Percentiles rank a stretch among this genome's conserved stretches.
Evolutionary conservation across 2,113 vertebrate genomes (phyloP).

Genomic region (Phylloscopus whistleri): DNA sequence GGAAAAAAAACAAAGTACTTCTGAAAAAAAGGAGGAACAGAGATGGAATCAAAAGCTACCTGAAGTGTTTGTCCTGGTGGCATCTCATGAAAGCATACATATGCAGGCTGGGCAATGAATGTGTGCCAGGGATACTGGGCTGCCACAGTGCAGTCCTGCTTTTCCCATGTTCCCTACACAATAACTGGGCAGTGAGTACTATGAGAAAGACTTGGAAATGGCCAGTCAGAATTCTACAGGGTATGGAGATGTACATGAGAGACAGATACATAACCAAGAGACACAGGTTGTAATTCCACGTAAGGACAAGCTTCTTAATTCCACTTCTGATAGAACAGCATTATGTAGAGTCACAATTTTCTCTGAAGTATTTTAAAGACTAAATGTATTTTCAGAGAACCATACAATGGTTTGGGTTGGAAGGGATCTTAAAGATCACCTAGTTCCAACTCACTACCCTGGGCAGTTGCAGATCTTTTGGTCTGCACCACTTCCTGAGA

Average conservation of each 20-base stretch:
- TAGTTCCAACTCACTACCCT: neutral
- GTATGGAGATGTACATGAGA: neutral
- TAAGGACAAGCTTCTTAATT: neutral
- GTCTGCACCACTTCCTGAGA: neutral
- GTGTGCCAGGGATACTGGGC: neutral
- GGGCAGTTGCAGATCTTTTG: neutral
- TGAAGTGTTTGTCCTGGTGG: neutral
- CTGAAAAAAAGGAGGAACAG: neutral
- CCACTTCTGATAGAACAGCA: neutral
- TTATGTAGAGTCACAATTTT: neutral
- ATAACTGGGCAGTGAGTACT: neutral
- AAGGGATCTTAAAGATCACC: neutral
- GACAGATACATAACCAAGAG: neutral
- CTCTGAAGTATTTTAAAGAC: neutral
- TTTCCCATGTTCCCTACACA: neutral
- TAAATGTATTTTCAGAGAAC: neutral
- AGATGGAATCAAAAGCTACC: neutral
- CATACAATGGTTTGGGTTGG: neutral
- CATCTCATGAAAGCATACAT: neutral
- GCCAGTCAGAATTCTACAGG: neutral
- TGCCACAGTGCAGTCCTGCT: neutral
- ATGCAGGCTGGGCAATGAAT: neutral
- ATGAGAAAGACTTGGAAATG: neutral
- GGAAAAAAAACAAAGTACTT: neutral
- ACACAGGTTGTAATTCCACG: neutral